Percentiles rank a stretch among this genome's conserved stretches.
These are phyloP conservation scores for Acronicta aceris DNA, from an alignment of 2,888 invertebrate species.

Conservation along the genomic window DNA sequence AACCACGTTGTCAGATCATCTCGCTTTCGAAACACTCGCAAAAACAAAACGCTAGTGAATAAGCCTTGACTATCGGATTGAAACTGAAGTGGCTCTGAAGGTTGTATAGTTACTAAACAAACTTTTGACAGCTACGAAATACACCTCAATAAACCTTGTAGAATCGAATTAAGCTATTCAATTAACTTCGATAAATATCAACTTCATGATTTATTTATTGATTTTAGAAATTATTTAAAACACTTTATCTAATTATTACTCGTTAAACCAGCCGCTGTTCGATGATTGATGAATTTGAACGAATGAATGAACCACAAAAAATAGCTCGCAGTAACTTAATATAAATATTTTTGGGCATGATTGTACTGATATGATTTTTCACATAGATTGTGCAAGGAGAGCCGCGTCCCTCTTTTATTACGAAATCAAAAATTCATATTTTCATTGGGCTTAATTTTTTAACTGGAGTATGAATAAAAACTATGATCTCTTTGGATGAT, in stretches of 20 bases:
- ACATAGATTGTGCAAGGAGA: neutral
- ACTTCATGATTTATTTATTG: constrained; percentile 42
- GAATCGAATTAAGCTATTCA: constrained; percentile 31
- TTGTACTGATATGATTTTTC: neutral
- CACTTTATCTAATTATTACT: constrained; percentile 41
- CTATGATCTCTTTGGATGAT: too few species aligned
- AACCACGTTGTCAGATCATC: too few species aligned
- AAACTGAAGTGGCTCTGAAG: constrained; percentile 6
- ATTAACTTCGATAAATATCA: constrained; percentile 16
- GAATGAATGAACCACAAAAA: constrained; percentile 10
- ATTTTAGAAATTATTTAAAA: constrained; percentile 34
- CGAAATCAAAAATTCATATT: too few species aligned
- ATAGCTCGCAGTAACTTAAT: neutral
- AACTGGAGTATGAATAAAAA: too few species aligned
- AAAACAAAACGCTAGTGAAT: neutral
- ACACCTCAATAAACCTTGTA: constrained; percentile 22
- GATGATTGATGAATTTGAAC: constrained; percentile 13
- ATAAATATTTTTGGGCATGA: constrained; percentile 2
- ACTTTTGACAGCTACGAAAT: constrained; percentile 32
- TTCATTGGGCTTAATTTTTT: too few species aligned
- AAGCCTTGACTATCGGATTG: neutral
- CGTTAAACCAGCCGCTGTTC: constrained; percentile 27
- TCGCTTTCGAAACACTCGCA: neutral
- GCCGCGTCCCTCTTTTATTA: too few species aligned
- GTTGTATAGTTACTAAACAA: constrained; percentile 8